phyloP scores from a whole-genome alignment of 2,797 vertebrate species.

The Acridotheres tristis region DNA sequence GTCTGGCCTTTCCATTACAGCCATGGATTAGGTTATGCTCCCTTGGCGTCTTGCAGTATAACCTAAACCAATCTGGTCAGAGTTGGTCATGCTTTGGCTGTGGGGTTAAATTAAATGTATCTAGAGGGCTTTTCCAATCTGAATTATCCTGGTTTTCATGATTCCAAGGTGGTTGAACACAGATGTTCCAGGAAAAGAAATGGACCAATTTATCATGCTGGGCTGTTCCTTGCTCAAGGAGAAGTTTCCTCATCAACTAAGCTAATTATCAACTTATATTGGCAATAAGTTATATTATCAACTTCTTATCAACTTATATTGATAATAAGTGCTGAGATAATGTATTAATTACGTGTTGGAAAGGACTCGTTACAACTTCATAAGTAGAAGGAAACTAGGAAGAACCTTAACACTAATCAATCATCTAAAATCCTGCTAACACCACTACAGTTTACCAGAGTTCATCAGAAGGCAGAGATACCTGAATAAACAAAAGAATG shows the following conservation, averaged over 20 bases:
- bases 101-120: neutral
- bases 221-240: neutral
- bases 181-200: neutral
- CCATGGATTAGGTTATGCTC: neutral
- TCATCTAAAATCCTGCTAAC: neutral
- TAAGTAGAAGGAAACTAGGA: neutral
- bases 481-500: neutral
- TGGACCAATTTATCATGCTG: neutral
- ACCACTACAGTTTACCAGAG: neutral
- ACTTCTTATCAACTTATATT: neutral
- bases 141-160: neutral
- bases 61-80: neutral
- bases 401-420: neutral
- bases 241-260: neutral
- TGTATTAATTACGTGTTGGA: neutral
- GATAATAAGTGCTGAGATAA: neutral
- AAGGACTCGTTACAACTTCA: fast-evolving
- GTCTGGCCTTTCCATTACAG: neutral
- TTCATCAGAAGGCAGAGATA: neutral
- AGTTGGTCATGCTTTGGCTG: fast-evolving
- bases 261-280: neutral
- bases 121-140: neutral
- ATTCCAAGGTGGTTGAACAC: neutral
- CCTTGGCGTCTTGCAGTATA: neutral
- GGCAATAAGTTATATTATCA: neutral